Percentiles rank a stretch among this genome's conserved stretches.
Conservation (phyloP, 1,140 invertebrate species). For the Cheumatopsyche charites region DNA sequence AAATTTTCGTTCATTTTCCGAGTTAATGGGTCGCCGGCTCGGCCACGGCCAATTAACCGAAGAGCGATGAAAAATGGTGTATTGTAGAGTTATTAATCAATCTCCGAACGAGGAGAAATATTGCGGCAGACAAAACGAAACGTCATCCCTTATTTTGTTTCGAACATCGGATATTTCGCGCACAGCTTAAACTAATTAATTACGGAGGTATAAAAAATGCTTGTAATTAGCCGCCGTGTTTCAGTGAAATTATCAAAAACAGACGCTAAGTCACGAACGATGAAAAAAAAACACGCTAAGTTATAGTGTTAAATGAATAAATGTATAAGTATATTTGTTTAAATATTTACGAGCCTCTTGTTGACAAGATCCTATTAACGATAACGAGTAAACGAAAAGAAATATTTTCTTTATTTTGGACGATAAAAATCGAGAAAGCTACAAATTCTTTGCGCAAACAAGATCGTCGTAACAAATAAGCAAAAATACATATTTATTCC, state of each 20-base stretch:
- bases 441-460: conserved; percentile 9
- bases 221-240: background rate
- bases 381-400: background rate
- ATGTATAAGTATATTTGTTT: conserved; percentile 8
- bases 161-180: background rate
- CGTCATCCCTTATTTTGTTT: conserved; percentile 17
- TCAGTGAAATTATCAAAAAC: background rate
- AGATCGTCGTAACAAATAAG: conserved; percentile 7
- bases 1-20: background rate
- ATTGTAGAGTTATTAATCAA: background rate
- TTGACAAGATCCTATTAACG: conserved; percentile 20
- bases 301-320: background rate
- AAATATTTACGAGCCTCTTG: background rate
- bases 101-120: conserved; percentile 1
- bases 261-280: too few species aligned
- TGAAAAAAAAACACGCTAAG: too few species aligned
- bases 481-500: background rate
- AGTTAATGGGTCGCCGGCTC: conserved; percentile 8
- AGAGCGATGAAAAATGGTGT: conserved; percentile 13
- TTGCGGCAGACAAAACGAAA: conserved; percentile 13
- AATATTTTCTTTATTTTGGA: background rate
- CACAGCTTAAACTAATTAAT: conserved; percentile 8
- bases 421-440: conserved; percentile 10
- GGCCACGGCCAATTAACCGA: conserved; percentile 11
- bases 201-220: background rate